Evolutionary conservation across 2,113 vertebrate species (phyloP).

Genomic region (Protobothrops mucrosquamatus): DNA sequence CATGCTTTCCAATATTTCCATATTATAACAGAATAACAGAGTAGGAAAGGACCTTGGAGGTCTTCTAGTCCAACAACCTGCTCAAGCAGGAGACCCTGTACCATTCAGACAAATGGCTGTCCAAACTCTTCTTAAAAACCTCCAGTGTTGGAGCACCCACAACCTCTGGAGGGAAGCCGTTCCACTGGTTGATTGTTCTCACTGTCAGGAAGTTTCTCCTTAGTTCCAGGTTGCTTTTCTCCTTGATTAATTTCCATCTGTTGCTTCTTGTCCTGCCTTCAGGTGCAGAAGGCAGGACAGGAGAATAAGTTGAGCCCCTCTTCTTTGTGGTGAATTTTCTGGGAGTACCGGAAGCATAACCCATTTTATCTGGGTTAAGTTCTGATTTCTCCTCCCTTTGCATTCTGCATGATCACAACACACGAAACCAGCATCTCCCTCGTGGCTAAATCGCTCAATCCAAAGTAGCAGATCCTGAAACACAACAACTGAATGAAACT

Average conservation of each 20-base stretch:
- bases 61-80: not conserved
- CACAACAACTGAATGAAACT: not conserved
- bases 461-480: not conserved
- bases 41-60: not conserved
- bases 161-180: accelerated
- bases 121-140: not conserved
- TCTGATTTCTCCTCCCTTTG: not conserved
- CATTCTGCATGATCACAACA: not conserved
- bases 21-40: not conserved
- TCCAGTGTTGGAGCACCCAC: not conserved
- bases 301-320: not conserved
- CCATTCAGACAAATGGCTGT: not conserved
- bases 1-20: not conserved
- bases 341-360: not conserved
- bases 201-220: not conserved
- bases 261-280: not conserved
- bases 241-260: not conserved
- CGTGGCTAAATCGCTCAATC: not conserved
- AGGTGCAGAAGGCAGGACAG: too few species aligned
- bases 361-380: not conserved
- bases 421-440: not conserved
- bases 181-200: not conserved
- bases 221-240: not conserved
- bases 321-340: not conserved
- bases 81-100: not conserved